phyloP scores from a whole-genome alignment of 2,888 invertebrate species.

The Cosmia pyralina region DNA sequence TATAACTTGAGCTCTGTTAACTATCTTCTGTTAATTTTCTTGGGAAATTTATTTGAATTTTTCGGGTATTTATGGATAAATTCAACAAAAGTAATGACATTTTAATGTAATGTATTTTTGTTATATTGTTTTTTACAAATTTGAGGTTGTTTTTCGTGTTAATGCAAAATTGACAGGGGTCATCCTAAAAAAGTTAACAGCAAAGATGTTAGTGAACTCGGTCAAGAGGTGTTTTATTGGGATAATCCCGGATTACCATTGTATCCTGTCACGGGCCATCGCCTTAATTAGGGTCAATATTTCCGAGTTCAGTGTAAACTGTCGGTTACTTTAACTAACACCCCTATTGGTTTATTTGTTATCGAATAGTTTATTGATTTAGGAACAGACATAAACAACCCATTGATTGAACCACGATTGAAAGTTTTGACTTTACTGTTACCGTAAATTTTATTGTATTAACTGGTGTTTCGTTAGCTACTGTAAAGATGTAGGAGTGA shows the following conservation, averaged over 20 bases:
- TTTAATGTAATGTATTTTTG: conserved; percentile 11
- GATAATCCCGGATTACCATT: conserved; percentile 87
- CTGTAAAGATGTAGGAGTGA: conserved; percentile 18
- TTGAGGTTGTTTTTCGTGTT: neutral
- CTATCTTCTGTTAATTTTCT: conserved; percentile 17
- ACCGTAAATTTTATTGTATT: conserved; percentile 8
- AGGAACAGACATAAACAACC: conserved; percentile 58
- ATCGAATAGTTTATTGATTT: conserved; percentile 64
- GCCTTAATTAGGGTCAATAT: conserved; percentile 88
- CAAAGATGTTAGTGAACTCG: conserved; percentile 71
- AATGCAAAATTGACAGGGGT: conserved; percentile 47
- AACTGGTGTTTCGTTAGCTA: conserved; percentile 7
- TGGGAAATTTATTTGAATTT: neutral
- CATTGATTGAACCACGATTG: conserved; percentile 53
- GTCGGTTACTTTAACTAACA: conserved; percentile 75
- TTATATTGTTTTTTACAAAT: neutral
- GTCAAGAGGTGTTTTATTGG: conserved; percentile 88
- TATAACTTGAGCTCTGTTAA: conserved; percentile 61
- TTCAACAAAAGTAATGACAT: neutral
- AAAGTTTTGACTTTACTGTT: conserved; percentile 39
- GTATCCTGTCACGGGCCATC: conserved; percentile 84
- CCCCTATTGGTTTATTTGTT: conserved; percentile 70
- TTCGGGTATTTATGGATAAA: neutral
- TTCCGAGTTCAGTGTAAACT: conserved; percentile 72
- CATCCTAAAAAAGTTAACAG: conserved; percentile 54